Evolutionary conservation across 2,113 vertebrate genomes (phyloP), one percentile per base, ranked within the genome.

Genomic region (human): DNA sequence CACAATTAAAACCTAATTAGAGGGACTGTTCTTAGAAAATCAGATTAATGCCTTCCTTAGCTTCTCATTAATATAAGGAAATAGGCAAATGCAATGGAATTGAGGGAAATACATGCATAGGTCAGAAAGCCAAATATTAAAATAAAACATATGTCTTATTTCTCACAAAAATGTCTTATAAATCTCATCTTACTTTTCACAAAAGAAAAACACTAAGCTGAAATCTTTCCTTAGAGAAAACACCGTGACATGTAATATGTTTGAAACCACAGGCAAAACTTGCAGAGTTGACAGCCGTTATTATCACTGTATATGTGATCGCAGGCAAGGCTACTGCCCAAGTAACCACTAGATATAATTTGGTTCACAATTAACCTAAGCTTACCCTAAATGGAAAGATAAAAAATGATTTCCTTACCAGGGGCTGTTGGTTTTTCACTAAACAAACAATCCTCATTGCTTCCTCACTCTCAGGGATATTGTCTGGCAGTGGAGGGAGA

Each of bases 391-490:
- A 88, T 35, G 83, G 82, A 94, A 97, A 84, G 0, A 88, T 11
- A 25, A 72, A 25, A 73, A 84, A 84, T 83, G 87, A 78, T 25
- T 95, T 93, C 61, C 99, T 99, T 98, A 99, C 99, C 99, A 99
- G 98, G 38, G 99, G 99, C 96, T 99, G 99, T 48, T 99, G 99
- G 98, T 99, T 99, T 98, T 99, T 99, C 87, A 99, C 99, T 98
- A 99, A 98, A 96, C 99, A 99, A 90, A 99, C 99, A 93, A 99
- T 99, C 98, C 99, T 99, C 98, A 99, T 99, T 32, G 99, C 99
- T 96, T 99, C 99, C 94, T 99, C 99, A 5, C 99, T 99, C 6
- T 99, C 99, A 3, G 99, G 99, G 90, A 99, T 98, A 27, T 99
- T 99, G 23, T 99, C 99, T 0, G 99, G 99, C 97, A 99, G 98